phyloP scores from a whole-genome alignment of 2,797 vertebrate species.

The Falco biarmicus region DNA sequence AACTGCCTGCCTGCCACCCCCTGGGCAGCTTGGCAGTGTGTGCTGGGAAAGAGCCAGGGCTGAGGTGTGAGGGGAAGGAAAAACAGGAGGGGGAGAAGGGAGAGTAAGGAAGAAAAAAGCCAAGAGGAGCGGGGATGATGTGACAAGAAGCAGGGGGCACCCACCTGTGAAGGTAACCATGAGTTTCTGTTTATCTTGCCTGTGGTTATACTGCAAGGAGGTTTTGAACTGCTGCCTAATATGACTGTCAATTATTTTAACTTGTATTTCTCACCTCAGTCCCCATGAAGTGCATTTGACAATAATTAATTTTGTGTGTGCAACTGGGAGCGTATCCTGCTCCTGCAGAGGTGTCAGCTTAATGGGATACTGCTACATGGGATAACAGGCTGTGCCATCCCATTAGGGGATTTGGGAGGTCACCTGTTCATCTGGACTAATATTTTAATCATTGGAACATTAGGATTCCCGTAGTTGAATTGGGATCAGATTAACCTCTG shows the following conservation, averaged over 20 bases:
- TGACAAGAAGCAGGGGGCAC: not conserved
- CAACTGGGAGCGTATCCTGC: constrained; percentile 24
- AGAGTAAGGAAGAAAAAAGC: not conserved
- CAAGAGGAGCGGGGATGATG: not conserved
- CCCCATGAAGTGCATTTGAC: constrained; percentile 37
- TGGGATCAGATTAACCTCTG: constrained; percentile 60
- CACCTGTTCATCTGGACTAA: constrained; percentile 45
- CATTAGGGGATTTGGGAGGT: not conserved
- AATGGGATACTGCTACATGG: constrained; percentile 39
- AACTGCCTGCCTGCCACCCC: not conserved
- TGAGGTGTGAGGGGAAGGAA: constrained; percentile 8
- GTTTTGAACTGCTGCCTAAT: constrained; percentile 45
- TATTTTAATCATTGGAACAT: constrained; percentile 59
- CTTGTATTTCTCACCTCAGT: constrained; percentile 38
- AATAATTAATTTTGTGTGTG: constrained; percentile 57
- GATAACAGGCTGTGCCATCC: constrained; percentile 34
- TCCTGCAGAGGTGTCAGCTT: constrained; percentile 49
- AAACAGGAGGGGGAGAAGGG: not conserved
- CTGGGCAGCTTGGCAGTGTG: not conserved
- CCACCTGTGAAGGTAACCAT: not conserved
- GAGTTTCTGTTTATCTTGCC: constrained; percentile 38
- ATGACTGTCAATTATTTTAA: constrained; percentile 33
- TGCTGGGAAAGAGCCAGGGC: constrained; percentile 24
- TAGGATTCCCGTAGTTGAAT: constrained; percentile 37
- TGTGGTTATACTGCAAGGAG: not conserved